Base-by-base conservation (phyloP, 2,888 invertebrate species). In the Limnephilus rhombicus region DNA sequence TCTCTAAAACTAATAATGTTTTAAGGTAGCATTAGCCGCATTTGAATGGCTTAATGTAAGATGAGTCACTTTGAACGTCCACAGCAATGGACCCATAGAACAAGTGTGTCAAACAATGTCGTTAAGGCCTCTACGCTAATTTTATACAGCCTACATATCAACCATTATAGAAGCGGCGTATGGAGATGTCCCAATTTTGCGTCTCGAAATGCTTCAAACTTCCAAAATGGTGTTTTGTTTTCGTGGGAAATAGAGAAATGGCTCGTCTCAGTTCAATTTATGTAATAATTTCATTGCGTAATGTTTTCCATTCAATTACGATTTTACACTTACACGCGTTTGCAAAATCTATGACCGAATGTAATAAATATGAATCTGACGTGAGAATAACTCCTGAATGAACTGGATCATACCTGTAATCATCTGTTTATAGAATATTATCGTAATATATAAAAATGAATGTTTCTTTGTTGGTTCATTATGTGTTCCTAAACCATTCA, bases 51-150 rank as follows among this genome's bases (percentile, higher is more conserved):
- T 18, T n/a, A 68, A 68, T 68, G n/a, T 24, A 68, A 68, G 24
- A 9, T 68, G 68, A 68, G 68, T 68, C 68, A 68, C 9, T 68
- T 9, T n/a, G 9, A 2, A 68, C n/a, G 68, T 68, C 68, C 68
- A 68, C 68, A n/a, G 68, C n/a, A 88, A 80, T 41, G 88, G 88
- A 34, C 80, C 88, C 18, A 37, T 15, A 31, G 53, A 53, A 37
- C 88, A 89, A 80, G 88, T 89, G 88, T 89, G 88, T 89, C 88
- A 80, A 34, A 83, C 37, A 24, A 34, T 89, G 88, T 80, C 31
- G 88, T 80, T 80, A 80, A 89, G 88, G 80, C 88, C 80, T n/a
- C 88, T 89, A 89, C 80, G 88, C 88, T 89, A 89, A 89, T 89
- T 80, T n/a, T 80, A 80, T 37, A 88, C 88, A 80, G 80, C 88